phyloP scores from a whole-genome alignment of 2,888 invertebrate genomes.

The Gandaritis pyraliata region DNA sequence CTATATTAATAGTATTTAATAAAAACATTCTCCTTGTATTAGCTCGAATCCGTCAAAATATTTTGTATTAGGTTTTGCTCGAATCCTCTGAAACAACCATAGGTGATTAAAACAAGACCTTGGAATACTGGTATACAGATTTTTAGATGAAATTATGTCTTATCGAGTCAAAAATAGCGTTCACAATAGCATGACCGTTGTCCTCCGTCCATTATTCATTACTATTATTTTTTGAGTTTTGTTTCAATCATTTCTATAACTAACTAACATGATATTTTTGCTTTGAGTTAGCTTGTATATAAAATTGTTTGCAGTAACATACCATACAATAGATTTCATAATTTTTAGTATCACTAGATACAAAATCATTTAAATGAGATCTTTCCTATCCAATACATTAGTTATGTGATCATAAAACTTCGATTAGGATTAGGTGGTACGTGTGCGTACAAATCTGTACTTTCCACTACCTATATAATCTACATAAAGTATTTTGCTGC shows the following conservation, averaged over 20 bases:
- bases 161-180: background rate
- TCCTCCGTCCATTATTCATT: constrained; percentile 6
- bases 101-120: constrained; percentile 30
- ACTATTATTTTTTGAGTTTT: constrained; percentile 26
- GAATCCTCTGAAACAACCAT: background rate
- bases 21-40: background rate
- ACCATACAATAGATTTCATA: background rate
- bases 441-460: too few species aligned
- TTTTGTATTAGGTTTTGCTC: background rate
- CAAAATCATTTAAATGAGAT: too few species aligned
- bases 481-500: constrained; percentile 36
- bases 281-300: constrained; percentile 15
- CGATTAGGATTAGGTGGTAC: too few species aligned
- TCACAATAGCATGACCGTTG: constrained; percentile 10
- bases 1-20: too few species aligned
- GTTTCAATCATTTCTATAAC: constrained; percentile 30
- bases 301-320: constrained; percentile 37
- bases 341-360: too few species aligned
- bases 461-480: background rate
- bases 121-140: background rate
- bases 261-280: constrained; percentile 17
- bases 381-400: too few species aligned
- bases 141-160: constrained; percentile 1
- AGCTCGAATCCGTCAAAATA: constrained; percentile 9
- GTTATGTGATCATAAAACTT: too few species aligned